These are phyloP conservation scores for Cyprinodon tularosa DNA, from an alignment of 2,113 vertebrate genomes.

Conservation along the genomic window DNA sequence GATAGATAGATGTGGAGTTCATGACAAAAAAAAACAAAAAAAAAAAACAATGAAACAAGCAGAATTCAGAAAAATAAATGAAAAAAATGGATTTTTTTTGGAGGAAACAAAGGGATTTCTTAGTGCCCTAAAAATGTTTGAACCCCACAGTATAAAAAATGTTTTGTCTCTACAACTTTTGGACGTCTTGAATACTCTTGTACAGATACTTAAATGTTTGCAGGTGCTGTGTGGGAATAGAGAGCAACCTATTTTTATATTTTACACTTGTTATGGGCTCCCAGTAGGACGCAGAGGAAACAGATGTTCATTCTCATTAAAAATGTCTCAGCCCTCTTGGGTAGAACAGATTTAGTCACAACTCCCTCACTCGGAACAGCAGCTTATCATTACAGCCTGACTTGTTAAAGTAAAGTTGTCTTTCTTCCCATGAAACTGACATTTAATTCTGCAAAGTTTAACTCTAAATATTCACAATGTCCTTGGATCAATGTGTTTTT, in stretches of 20 bases:
- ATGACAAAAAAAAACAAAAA: too few relatives aligned
- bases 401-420: conserved; percentile 15
- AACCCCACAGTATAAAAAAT: not conserved
- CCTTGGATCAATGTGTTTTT: not conserved
- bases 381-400: conserved; percentile 39
- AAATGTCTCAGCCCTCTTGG: conserved; percentile 51
- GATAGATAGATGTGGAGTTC: too few relatives aligned
- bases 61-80: too few relatives aligned
- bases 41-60: too few relatives aligned
- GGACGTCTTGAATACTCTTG: not conserved
- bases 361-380: conserved; percentile 47
- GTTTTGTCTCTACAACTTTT: not conserved
- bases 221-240: conserved; percentile 13
- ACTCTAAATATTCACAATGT: conserved; percentile 8
- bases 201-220: not conserved
- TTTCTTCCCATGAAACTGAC: conserved; percentile 19
- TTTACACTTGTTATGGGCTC: conserved; percentile 55
- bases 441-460: conserved; percentile 31
- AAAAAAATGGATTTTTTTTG: too few relatives aligned
- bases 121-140: too few relatives aligned
- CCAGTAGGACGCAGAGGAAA: conserved; percentile 37
- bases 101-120: too few relatives aligned
- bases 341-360: conserved; percentile 58
- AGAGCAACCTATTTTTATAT: conserved; percentile 59
- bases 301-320: conserved; percentile 72